Evolutionary conservation across 2,113 vertebrate species (phyloP).

Genomic region (Anolis sagrei): DNA sequence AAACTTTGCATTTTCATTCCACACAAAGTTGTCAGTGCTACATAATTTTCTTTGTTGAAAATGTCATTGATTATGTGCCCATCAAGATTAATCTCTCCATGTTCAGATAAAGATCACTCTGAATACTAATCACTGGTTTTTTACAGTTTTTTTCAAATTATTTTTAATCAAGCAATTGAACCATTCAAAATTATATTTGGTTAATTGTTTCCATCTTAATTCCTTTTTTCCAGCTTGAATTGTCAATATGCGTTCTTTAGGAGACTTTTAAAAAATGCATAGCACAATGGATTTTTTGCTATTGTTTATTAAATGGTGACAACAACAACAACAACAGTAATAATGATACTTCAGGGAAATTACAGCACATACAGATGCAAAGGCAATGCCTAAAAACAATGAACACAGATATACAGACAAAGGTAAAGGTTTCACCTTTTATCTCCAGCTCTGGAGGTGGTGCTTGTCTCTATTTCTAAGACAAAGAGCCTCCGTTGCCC

Average conservation of each 20-base stretch:
- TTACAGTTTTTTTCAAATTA: not conserved
- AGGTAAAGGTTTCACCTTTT: too few species aligned
- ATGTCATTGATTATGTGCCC: constrained; percentile 58
- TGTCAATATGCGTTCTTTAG: constrained; percentile 3
- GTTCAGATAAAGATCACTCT: constrained; percentile 46
- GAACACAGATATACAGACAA: too few species aligned
- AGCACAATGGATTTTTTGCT: not conserved
- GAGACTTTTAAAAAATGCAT: too few species aligned
- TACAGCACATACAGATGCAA: too few species aligned
- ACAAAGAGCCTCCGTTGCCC: too few species aligned
- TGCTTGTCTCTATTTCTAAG: too few species aligned
- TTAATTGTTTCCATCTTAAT: not conserved
- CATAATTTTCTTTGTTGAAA: constrained; percentile 68
- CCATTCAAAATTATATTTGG: not conserved
- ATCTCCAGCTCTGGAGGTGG: too few species aligned
- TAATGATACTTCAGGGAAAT: too few species aligned
- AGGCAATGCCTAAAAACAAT: too few species aligned
- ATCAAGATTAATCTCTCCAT: constrained; percentile 60
- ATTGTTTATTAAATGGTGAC: not conserved
- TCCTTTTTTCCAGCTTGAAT: not conserved
- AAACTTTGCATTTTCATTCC: constrained; percentile 65
- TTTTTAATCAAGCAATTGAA: not conserved
- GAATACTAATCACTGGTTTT: not conserved
- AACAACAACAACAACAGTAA: too few species aligned
- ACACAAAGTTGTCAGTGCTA: constrained; percentile 57